These are phyloP conservation scores for Cottus gobio DNA, from an alignment of 2,113 vertebrate genomes.

Conservation along the genomic window DNA sequence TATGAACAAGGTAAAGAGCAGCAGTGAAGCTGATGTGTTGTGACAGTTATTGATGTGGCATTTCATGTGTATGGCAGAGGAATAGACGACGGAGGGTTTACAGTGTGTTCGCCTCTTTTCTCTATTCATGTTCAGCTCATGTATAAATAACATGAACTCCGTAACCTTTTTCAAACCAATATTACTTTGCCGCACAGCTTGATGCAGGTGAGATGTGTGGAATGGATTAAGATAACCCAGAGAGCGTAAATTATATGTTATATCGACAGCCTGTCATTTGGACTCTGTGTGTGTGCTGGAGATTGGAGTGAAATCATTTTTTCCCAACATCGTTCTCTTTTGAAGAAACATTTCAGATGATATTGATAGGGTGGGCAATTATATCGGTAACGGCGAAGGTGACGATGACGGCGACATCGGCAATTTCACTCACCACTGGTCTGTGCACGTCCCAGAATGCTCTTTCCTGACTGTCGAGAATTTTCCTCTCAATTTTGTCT, in stretches of 20 bases:
- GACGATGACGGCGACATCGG: slow-evolving; percentile 14
- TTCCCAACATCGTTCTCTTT: slow-evolving; percentile 1
- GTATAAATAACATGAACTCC: slow-evolving; percentile 2
- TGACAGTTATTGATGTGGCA: slow-evolving; percentile 73
- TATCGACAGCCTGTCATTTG: background rate
- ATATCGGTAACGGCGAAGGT: slow-evolving; percentile 1
- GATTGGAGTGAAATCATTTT: background rate
- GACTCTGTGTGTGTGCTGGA: background rate
- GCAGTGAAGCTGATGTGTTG: slow-evolving; percentile 60
- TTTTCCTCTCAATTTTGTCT: slow-evolving; percentile 98
- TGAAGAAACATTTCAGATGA: slow-evolving; percentile 8
- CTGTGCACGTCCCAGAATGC: slow-evolving; percentile 98
- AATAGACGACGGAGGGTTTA: slow-evolving; percentile 6
- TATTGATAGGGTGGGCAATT: slow-evolving; percentile 9
- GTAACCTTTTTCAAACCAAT: slow-evolving; percentile 22
- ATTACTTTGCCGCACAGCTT: slow-evolving; percentile 14
- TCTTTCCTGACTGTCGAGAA: slow-evolving; percentile 97
- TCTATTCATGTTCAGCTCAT: slow-evolving; percentile 8
- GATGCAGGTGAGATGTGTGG: slow-evolving; percentile 11
- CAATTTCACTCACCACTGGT: slow-evolving; percentile 91
- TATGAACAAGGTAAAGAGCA: slow-evolving; percentile 64
- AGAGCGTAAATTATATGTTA: background rate
- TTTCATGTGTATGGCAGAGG: slow-evolving; percentile 49
- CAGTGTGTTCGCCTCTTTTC: slow-evolving; percentile 17
- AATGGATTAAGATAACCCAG: slow-evolving; percentile 14